phyloP scores from a whole-genome alignment of 2,797 vertebrate genomes.

The Hyperoplus immaculatus region DNA sequence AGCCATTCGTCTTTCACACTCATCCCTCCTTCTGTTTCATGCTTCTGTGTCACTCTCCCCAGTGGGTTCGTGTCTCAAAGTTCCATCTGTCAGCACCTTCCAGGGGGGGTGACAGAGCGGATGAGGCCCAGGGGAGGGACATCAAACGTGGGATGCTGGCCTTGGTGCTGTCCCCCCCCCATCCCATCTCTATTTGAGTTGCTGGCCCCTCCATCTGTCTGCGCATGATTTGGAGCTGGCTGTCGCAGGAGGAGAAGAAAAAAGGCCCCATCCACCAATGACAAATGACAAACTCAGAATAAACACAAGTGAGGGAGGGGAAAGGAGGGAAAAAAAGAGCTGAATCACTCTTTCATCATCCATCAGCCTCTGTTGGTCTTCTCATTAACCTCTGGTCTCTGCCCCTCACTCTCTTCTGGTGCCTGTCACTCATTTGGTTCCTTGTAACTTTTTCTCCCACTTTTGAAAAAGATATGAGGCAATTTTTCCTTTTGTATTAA shows the following conservation, averaged over 20 bases:
- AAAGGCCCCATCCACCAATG: conserved; percentile 72
- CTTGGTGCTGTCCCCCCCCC: conserved; percentile 51
- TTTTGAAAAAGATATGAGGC: neutral
- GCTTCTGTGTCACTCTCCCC: conserved; percentile 75
- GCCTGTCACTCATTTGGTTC: conserved; percentile 50
- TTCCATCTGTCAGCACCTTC: conserved; percentile 81
- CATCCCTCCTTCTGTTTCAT: conserved; percentile 78
- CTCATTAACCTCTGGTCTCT: conserved; percentile 72
- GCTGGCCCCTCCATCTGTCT: conserved; percentile 79
- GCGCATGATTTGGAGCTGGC: conserved; percentile 76
- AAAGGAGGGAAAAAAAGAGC: conserved; percentile 58
- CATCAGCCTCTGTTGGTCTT: conserved; percentile 67
- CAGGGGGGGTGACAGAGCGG: conserved; percentile 72
- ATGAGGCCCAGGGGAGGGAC: conserved; percentile 81
- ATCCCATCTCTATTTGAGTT: conserved; percentile 76
- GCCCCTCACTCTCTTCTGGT: conserved; percentile 55
- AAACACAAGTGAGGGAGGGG: conserved; percentile 68
- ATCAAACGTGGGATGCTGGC: conserved; percentile 82
- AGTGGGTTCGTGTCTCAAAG: conserved; percentile 72
- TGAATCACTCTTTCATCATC: conserved; percentile 81
- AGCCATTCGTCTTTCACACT: conserved; percentile 75
- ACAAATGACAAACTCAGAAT: conserved; percentile 83
- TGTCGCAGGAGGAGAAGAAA: conserved; percentile 71
- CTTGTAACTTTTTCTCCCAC: conserved; percentile 26
- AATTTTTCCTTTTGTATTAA: conserved; percentile 18